Conservation (phyloP, 2,113 vertebrate genomes). For the Nanorana parkeri region DNA sequence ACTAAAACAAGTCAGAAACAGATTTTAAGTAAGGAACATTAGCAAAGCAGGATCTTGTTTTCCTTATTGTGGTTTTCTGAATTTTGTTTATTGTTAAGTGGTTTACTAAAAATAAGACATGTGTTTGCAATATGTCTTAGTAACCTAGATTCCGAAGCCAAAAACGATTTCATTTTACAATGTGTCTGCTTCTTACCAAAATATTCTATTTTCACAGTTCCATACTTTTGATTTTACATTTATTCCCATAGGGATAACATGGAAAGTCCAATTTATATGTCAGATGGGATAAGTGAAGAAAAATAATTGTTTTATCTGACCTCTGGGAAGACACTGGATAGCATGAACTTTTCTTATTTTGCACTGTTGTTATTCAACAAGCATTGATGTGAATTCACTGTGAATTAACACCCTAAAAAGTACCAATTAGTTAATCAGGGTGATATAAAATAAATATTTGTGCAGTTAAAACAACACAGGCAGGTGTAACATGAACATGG, state of each 20-base stretch:
- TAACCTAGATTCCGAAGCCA: conserved; percentile 59
- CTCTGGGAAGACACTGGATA: background rate
- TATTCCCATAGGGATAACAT: background rate
- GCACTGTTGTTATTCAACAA: background rate
- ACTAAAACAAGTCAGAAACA: background rate
- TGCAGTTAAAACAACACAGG: too few relatives aligned
- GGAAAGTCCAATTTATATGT: conserved; percentile 10
- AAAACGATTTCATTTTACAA: conserved; percentile 17
- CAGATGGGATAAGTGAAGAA: background rate
- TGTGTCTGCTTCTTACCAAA: background rate
- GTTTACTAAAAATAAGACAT: conserved; percentile 68
- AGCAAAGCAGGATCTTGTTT: conserved; percentile 68
- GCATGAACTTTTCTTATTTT: background rate
- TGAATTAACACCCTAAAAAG: background rate
- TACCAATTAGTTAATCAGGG: too few relatives aligned
- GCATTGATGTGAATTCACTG: background rate
- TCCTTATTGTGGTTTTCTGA: conserved; percentile 77
- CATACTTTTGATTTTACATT: background rate
- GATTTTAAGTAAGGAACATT: conserved; percentile 59
- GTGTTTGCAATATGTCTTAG: conserved; percentile 75
- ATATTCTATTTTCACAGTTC: conserved; percentile 16
- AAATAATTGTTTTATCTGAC: conserved; percentile 20
- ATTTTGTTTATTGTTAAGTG: conserved; percentile 70
- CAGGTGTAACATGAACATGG: too few relatives aligned
- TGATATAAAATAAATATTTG: too few relatives aligned